phyloP scores from a whole-genome alignment of 2,888 invertebrate species.

The Eupsilia transversa region DNA sequence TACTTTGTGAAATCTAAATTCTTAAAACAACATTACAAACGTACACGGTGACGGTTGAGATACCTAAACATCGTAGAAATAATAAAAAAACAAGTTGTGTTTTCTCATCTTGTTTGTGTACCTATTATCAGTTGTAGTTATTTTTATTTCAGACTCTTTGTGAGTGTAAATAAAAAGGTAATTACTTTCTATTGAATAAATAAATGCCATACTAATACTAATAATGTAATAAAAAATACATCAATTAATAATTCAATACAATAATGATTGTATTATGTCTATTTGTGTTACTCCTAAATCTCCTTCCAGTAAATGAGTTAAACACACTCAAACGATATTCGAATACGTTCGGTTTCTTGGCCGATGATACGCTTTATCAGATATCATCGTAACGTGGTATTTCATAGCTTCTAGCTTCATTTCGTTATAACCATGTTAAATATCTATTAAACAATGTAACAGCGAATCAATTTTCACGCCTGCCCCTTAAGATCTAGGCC shows the following conservation, averaged over 20 bases:
- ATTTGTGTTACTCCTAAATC: background rate
- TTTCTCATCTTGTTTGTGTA: background rate
- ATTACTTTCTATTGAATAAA: background rate
- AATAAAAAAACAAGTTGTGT: conserved; percentile 4
- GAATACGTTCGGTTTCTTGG: background rate
- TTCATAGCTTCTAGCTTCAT: background rate
- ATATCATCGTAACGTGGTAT: conserved; percentile 1
- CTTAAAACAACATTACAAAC: conserved; percentile 2
- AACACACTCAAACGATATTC: background rate
- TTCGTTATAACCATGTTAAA: background rate
- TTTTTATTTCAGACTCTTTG: background rate
- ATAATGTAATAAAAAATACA: background rate
- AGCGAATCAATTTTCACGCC: too few species aligned
- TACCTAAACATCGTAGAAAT: background rate
- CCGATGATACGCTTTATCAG: background rate
- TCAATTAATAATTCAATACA: background rate
- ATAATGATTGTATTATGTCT: background rate
- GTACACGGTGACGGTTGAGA: background rate
- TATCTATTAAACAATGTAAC: too few species aligned
- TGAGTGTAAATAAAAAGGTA: background rate
- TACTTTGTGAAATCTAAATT: background rate
- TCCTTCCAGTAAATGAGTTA: background rate
- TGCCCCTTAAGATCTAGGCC: too few species aligned
- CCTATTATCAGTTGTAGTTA: background rate
- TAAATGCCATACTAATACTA: too few species aligned